phyloP scores from a whole-genome alignment of 1,140 invertebrate species.

The Arion vulgaris region DNA sequence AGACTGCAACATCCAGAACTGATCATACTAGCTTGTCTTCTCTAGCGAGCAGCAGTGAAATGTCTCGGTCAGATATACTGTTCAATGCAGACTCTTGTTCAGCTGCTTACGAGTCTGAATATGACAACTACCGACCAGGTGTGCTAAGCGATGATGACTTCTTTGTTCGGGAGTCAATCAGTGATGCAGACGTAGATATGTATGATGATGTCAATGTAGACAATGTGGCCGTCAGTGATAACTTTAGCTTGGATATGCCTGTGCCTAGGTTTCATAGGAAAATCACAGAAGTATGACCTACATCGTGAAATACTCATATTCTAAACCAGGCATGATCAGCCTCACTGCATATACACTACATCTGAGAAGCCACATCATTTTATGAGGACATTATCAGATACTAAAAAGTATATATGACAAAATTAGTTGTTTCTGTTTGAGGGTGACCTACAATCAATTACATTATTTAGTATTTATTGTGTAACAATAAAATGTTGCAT shows the following conservation, averaged over 20 bases:
- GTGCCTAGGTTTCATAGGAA: constrained; percentile 60
- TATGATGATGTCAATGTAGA: constrained; percentile 82
- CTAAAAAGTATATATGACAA: too few relatives aligned
- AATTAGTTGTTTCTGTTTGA: too few relatives aligned
- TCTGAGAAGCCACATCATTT: too few relatives aligned
- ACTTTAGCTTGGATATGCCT: constrained; percentile 66
- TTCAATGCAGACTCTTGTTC: constrained; percentile 68
- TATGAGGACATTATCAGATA: too few relatives aligned
- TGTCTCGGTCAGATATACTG: constrained; percentile 68
- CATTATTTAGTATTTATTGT: too few relatives aligned
- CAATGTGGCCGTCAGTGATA: constrained; percentile 74
- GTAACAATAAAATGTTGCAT: too few relatives aligned
- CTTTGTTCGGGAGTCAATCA: constrained; percentile 70
- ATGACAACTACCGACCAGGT: constrained; percentile 78
- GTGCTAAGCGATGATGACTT: constrained; percentile 72
- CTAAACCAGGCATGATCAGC: neutral
- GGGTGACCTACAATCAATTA: too few relatives aligned
- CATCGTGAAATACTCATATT: too few relatives aligned
- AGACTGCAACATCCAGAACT: neutral
- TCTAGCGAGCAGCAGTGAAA: constrained; percentile 68
- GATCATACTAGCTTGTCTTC: constrained; percentile 66
- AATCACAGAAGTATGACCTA: constrained; percentile 64
- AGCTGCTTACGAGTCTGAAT: constrained; percentile 84
- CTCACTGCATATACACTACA: neutral
- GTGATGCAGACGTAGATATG: constrained; percentile 71